Base-by-base conservation (phyloP, 2,888 invertebrate genomes). In the Eristalis intricaria region DNA sequence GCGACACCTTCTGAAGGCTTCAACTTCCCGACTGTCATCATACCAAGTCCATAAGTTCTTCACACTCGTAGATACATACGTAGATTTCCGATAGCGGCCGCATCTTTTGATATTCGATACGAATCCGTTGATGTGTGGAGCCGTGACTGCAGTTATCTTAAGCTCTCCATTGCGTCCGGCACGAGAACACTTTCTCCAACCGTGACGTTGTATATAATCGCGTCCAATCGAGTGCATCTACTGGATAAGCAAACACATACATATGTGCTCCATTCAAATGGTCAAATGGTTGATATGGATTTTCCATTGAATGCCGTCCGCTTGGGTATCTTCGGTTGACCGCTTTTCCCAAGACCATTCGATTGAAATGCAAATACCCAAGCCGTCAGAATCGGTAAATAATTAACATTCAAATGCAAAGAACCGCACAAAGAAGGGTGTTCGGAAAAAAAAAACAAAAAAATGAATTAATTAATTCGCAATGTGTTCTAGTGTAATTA, bases 251-350 rank as follows among this genome's bases (percentile, higher is more conserved):
- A 32, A 8, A 10, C 15, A 69, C 56, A 56, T 56, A 15, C 69
- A 50, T 19, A 19, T 8, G 8, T 2, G n/a, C 43, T 15, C 50
- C 68, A 68, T 68, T 68, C 68, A 68, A 56, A 68, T 68, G 35
- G 1, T 56, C 70, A 70, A 19, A 73, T 29, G 29, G 29, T 73
- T 50, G 73, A 63, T 63, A 73, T 64, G 63, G 43, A 64, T 63
- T 74, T 74, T 56, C 74, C 64, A 65, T 64, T 23, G 56, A 64
- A 74, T 64, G 15, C 8, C 73, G 32, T 64, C 50, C 43, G 50
- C 65, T 74, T 56, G 15, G 19, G 74, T 74, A 35, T 65, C 63
- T 74, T 64, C 74, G 74, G 74, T 65, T 74, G 74, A 74, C 74
- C 74, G 74, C 64, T 56, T 74, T 74, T 65, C 23, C 23, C 35